phyloP scores from a whole-genome alignment of 2,797 vertebrate species.

The Phylloscopus collybita region DNA sequence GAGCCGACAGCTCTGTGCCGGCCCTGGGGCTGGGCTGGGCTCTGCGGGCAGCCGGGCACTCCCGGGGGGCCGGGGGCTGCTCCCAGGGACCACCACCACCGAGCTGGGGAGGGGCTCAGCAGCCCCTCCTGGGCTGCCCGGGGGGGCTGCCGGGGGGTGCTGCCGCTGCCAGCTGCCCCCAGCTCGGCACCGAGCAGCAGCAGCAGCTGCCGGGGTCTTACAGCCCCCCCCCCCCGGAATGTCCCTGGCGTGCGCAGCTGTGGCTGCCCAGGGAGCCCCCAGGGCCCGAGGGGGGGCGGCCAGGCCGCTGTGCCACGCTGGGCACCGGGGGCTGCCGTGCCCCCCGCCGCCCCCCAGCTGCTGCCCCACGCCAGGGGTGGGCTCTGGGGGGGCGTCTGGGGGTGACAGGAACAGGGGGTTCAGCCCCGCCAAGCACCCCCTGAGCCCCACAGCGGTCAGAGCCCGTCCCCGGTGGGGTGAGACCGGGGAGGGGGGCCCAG shows the following conservation, averaged over 20 bases:
- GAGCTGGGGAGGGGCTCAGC: rapidly evolving
- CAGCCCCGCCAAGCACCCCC: too few species aligned
- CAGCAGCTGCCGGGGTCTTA: background rate
- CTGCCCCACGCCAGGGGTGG: rapidly evolving
- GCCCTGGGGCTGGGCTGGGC: rapidly evolving
- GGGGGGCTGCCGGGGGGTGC: background rate
- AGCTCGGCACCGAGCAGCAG: background rate
- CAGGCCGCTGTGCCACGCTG: rapidly evolving
- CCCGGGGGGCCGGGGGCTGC: rapidly evolving
- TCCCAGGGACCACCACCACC: rapidly evolving
- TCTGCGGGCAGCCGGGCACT: background rate
- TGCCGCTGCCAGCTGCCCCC: background rate
- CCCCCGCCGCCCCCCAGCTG: background rate
- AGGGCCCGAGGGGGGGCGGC: rapidly evolving
- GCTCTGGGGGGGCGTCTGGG: too few species aligned
- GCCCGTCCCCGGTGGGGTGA: rapidly evolving
- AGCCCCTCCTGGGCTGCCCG: too few species aligned
- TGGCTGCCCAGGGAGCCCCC: background rate
- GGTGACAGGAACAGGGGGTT: too few species aligned
- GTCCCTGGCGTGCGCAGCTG: background rate
- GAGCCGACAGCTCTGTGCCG: rapidly evolving
- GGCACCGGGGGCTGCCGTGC: background rate
- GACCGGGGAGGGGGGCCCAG: rapidly evolving
- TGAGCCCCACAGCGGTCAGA: rapidly evolving
- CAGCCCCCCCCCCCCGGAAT: background rate